Conservation (phyloP, 2,113 vertebrate species). For the Ctenodactylus gundi region DNA sequence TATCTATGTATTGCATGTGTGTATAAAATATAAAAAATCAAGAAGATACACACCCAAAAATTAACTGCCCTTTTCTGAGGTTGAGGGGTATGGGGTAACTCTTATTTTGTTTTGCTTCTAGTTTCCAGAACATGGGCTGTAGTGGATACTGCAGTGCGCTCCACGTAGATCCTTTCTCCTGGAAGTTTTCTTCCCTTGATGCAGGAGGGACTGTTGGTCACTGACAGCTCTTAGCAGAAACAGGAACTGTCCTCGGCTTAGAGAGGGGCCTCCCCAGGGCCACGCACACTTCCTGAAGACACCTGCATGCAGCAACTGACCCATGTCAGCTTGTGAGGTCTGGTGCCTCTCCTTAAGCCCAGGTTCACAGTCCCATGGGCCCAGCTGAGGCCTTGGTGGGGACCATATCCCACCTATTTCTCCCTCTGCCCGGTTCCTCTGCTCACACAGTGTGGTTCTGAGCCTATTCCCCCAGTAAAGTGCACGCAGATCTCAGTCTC, state of each 20-base stretch:
- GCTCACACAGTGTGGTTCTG: neutral
- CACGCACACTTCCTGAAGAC: neutral
- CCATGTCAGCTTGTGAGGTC: neutral
- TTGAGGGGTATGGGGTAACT: neutral
- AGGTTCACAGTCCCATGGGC: fast-evolving
- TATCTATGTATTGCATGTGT: neutral
- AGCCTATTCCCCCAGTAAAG: no score
- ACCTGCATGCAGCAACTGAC: neutral
- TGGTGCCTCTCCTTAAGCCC: neutral
- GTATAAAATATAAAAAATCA: neutral
- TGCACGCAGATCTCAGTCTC: neutral
- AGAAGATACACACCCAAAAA: neutral
- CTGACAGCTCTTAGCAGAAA: neutral
- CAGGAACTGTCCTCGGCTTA: neutral
- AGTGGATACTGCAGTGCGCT: neutral
- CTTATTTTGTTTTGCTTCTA: neutral
- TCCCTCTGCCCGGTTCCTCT: neutral
- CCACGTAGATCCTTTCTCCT: neutral
- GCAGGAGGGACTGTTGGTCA: neutral
- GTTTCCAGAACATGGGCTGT: neutral
- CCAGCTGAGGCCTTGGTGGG: neutral
- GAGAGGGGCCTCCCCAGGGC: neutral
- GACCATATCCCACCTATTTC: fast-evolving
- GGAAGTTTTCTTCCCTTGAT: neutral
- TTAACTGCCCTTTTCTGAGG: neutral